A percentile compares a stretch with the other conserved stretches of the same genome.
Evolutionary conservation across 2,113 vertebrate species (phyloP).

Genomic region (Microtus montanus): DNA sequence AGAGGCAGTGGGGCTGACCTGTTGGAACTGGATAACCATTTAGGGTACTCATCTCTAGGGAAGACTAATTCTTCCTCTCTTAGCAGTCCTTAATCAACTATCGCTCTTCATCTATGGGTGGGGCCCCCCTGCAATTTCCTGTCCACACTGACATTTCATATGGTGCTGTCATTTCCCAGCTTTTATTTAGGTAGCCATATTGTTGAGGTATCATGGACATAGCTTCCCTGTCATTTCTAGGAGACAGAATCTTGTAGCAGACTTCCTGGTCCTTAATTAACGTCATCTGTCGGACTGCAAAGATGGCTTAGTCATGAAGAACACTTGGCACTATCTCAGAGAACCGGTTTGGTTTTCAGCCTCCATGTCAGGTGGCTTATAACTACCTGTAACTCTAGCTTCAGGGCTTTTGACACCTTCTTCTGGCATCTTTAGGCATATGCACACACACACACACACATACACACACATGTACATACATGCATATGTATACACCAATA

Average conservation of each 20-base stretch:
- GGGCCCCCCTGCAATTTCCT: not conserved
- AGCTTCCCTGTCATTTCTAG: not conserved
- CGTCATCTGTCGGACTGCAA: not conserved
- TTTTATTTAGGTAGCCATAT: not conserved
- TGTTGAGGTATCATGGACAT: not conserved
- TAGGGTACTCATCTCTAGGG: not conserved
- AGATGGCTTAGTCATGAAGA: not conserved
- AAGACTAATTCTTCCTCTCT: not conserved
- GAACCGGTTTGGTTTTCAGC: no score
- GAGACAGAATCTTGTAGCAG: not conserved
- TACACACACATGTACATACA: not conserved
- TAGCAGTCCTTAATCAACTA: not conserved
- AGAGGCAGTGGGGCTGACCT: not conserved
- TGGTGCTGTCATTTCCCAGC: not conserved
- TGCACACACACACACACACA: not conserved
- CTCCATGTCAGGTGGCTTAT: not conserved
- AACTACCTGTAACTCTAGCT: not conserved
- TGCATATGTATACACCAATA: not conserved
- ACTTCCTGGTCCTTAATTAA: not conserved
- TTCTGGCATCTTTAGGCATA: not conserved
- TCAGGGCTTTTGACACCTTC: not conserved
- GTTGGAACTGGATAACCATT: not conserved
- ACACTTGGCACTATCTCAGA: not conserved
- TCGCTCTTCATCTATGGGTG: not conserved
- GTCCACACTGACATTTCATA: not conserved